phyloP scores from a whole-genome alignment of 1,140 invertebrate species.

The Homalodisca vitripennis region DNA sequence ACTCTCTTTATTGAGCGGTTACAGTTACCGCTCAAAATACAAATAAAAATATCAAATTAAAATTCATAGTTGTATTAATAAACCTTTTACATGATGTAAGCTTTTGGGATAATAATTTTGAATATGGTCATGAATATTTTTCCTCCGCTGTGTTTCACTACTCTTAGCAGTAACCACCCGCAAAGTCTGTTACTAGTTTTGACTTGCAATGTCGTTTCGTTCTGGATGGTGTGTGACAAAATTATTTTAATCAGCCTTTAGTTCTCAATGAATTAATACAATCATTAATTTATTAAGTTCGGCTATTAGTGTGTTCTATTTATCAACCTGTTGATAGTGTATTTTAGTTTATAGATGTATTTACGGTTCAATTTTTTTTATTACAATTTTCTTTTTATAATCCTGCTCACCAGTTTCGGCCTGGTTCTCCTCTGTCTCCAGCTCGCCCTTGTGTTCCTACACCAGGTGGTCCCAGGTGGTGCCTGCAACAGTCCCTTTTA shows the following conservation, averaged over 20 bases:
- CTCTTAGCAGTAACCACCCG: too few relatives aligned
- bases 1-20: too few relatives aligned
- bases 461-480: slow-evolving; percentile 61
- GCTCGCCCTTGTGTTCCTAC: slow-evolving; percentile 56
- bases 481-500: too few relatives aligned
- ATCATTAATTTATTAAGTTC: not conserved
- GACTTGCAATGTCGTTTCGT: too few relatives aligned
- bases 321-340: not conserved
- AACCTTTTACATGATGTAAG: too few relatives aligned
- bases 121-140: too few relatives aligned
- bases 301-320: not conserved
- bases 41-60: too few relatives aligned
- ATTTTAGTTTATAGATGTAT: not conserved
- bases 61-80: too few relatives aligned
- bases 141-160: too few relatives aligned
- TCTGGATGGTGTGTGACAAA: not conserved
- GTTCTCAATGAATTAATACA: not conserved
- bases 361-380: not conserved
- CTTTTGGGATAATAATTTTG: too few relatives aligned
- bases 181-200: too few relatives aligned
- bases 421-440: slow-evolving; percentile 63
- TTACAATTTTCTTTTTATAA: slow-evolving; percentile 27
- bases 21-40: too few relatives aligned
- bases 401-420: slow-evolving; percentile 56
- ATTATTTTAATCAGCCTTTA: not conserved